Evolutionary conservation across 2,888 invertebrate species (phyloP).

Genomic region (Noctua janthina): DNA sequence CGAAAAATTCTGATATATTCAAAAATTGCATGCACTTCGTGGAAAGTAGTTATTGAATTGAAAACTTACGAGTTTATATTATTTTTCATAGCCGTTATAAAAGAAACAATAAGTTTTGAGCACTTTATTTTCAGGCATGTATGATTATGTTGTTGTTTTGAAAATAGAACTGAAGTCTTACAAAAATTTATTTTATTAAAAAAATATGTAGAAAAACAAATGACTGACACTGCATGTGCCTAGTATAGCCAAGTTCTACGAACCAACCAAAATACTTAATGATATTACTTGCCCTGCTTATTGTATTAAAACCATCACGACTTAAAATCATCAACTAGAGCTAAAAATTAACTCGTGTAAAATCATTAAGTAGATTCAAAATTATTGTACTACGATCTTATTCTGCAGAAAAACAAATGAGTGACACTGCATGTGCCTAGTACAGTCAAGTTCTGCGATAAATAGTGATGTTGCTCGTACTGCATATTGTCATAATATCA

Average conservation of each 20-base stretch:
- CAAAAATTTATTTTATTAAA: background rate
- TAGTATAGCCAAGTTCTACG: background rate
- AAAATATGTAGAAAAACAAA: background rate
- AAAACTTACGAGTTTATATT: slow-evolving; percentile 19
- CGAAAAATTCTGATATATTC: slow-evolving; percentile 59
- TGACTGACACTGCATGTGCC: too few species aligned
- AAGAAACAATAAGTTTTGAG: slow-evolving; percentile 2
- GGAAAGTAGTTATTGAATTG: slow-evolving; percentile 49
- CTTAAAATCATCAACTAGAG: too few species aligned
- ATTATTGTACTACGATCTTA: too few species aligned
- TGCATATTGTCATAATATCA: too few species aligned
- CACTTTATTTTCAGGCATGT: slow-evolving; percentile 2
- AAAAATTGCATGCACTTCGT: slow-evolving; percentile 65
- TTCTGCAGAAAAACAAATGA: background rate
- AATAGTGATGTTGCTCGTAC: too few species aligned
- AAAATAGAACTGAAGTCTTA: background rate
- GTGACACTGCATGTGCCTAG: background rate
- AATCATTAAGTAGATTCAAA: too few species aligned
- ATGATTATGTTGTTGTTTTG: background rate
- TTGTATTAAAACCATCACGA: background rate
- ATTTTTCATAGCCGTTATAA: slow-evolving; percentile 13
- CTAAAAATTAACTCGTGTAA: background rate
- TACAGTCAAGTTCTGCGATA: background rate
- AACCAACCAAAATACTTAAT: background rate
- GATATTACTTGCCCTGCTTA: too few species aligned